Evolutionary conservation across 2,797 vertebrate genomes (phyloP), one percentile per base, ranked within the genome.

Genomic region (Melopsittacus undulatus): DNA sequence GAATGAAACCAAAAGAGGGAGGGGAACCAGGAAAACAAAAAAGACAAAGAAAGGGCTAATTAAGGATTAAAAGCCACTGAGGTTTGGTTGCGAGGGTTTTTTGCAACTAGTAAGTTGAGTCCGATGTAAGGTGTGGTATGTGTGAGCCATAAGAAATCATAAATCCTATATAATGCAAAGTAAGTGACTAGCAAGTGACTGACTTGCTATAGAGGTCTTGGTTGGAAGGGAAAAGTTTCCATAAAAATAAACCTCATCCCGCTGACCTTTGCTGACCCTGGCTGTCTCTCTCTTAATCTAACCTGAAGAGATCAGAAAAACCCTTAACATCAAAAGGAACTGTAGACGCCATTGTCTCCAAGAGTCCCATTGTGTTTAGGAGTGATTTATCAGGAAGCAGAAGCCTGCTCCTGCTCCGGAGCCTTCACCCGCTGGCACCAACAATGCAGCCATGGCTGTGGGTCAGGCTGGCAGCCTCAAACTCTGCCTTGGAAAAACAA

Each of bases 351-450:
- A 26, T 92, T 86, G 91, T 95, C 48, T 95, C 34, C 12, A 42
- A 6, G 66, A 79, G 87, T 49, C 69, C 94, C 93, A 90, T 98
- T 98, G 97, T 98, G 79, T 13, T 91, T 5, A 6, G 82, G 38
- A 77, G 87, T 96, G 97, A 97, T 98, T 98, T 97, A 98, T 98
- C 82, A 89, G 70, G 92, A 91, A 97, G 90, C 87, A 76, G 66
- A 89, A 87, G 86, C 82, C 85, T 52, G 83, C 68, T 67, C 59
- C 92, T 79, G 81, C 84, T 80, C 76, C 8, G 96, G 98, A 98
- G 98, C 98, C 98, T 97, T 97, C 97, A 97, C 98, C 98, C 45
- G 95, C 98, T 98, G 98, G 95, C 97, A 96, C 95, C 94, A 95
- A 96, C 92, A 86, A 95, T 97, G 96, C 94, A 29, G 94, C 96